Evolutionary conservation across 2,113 vertebrate genomes (phyloP).

Genomic region (Silurus meridionalis): DNA sequence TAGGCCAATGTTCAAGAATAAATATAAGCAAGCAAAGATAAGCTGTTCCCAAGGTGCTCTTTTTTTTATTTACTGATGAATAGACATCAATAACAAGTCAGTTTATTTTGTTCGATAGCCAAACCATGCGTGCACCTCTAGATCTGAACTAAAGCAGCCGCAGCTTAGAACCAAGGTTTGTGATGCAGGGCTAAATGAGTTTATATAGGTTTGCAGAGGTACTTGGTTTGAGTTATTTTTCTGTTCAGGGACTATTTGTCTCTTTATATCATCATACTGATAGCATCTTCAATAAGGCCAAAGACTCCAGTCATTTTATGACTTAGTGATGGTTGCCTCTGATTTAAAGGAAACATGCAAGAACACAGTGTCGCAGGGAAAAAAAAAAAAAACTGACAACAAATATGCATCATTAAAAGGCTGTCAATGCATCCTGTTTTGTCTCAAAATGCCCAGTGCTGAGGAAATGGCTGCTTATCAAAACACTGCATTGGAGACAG

Average conservation of each 20-base stretch:
- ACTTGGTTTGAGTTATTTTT: conserved; percentile 52
- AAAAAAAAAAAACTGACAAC: conserved; percentile 18
- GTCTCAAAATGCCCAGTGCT: conserved; percentile 53
- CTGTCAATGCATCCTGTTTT: conserved; percentile 4
- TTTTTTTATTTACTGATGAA: conserved; percentile 19
- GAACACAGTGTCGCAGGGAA: neutral
- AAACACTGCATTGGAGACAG: conserved; percentile 45
- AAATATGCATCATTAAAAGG: neutral
- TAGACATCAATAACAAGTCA: conserved; percentile 33
- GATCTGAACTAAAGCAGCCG: conserved; percentile 54
- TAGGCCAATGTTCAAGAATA: neutral
- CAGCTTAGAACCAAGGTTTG: conserved; percentile 27
- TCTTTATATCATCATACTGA: conserved; percentile 62
- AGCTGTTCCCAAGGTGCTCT: conserved; percentile 3
- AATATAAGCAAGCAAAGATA: neutral
- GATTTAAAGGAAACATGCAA: conserved; percentile 58
- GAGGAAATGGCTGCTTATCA: conserved; percentile 46
- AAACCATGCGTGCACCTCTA: neutral
- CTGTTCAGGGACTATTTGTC: conserved; percentile 60
- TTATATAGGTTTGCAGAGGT: conserved; percentile 43
- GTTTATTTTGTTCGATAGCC: conserved; percentile 34
- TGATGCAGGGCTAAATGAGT: conserved; percentile 49
- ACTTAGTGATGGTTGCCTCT: conserved; percentile 58
- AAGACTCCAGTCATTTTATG: conserved; percentile 63
- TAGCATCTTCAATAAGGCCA: conserved; percentile 73